A percentile compares a stretch with the other conserved stretches of the same genome.
Evolutionary conservation across 2,888 invertebrate species (phyloP).

Genomic region (Caprella mutica): DNA sequence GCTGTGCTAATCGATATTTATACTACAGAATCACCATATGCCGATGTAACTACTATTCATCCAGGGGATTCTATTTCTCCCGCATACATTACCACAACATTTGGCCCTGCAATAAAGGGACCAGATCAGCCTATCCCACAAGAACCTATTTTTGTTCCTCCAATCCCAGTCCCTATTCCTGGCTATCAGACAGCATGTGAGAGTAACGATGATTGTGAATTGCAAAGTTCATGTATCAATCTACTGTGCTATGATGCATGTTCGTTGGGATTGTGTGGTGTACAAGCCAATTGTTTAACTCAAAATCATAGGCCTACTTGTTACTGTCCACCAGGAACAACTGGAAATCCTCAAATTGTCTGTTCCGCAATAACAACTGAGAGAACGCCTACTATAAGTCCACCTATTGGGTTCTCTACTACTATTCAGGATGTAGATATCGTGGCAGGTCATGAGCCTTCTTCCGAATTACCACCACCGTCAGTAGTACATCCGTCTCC

Average conservation of each 20-base stretch:
- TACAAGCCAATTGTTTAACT: slow-evolving; percentile 32
- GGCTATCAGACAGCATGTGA: slow-evolving; percentile 50
- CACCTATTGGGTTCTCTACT: not conserved
- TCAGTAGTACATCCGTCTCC: not conserved
- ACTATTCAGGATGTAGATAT: not conserved
- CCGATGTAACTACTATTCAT: slow-evolving; percentile 6
- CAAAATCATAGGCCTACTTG: slow-evolving; percentile 34
- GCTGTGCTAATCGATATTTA: slow-evolving; percentile 10
- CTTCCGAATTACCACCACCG: no score
- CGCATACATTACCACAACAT: slow-evolving; percentile 3
- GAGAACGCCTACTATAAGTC: not conserved
- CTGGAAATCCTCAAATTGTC: slow-evolving; percentile 26
- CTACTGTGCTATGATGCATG: slow-evolving; percentile 64
- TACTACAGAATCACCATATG: not conserved
- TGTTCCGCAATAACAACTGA: slow-evolving; percentile 15
- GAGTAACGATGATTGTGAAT: slow-evolving; percentile 57
- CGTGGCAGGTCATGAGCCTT: no score
- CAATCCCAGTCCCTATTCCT: slow-evolving; percentile 8
- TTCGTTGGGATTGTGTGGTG: slow-evolving; percentile 28
- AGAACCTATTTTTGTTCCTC: slow-evolving; percentile 5
- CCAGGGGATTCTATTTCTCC: not conserved
- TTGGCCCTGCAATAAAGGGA: not conserved
- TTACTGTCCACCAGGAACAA: slow-evolving; percentile 34
- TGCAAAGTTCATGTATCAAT: slow-evolving; percentile 61
- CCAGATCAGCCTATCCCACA: not conserved